Evolutionary conservation across 2,797 vertebrate genomes (phyloP).

Genomic region (Anguilla obscura): DNA sequence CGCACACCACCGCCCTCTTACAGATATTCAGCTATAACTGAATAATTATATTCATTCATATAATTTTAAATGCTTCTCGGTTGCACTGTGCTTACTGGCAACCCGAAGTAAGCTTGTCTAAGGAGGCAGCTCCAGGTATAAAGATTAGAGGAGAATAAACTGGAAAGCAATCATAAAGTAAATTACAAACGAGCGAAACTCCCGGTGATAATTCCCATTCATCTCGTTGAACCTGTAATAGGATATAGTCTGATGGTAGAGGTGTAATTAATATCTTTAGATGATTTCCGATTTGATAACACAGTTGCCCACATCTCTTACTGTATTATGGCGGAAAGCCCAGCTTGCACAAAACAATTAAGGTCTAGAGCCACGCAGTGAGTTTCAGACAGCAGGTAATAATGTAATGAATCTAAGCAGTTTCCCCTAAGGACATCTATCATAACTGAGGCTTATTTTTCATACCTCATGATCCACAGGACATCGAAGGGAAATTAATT

Average conservation of each 20-base stretch:
- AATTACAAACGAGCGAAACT: not conserved
- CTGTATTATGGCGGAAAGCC: not conserved
- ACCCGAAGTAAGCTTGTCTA: not conserved
- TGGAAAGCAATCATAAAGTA: not conserved
- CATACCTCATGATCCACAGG: not conserved
- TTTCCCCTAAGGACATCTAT: not conserved
- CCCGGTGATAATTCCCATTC: not conserved
- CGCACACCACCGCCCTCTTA: not conserved
- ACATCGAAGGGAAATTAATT: not conserved
- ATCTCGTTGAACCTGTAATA: not conserved
- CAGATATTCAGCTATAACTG: not conserved
- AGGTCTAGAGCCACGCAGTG: not conserved
- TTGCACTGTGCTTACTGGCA: not conserved
- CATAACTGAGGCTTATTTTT: not conserved
- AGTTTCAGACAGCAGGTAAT: not conserved
- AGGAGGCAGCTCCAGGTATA: not conserved
- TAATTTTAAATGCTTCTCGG: not conserved
- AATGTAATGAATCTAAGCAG: not conserved
- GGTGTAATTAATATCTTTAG: not conserved
- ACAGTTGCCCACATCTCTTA: not conserved
- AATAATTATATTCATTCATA: not conserved
- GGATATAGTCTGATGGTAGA: not conserved
- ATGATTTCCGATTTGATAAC: too few relatives aligned
- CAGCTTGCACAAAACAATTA: not conserved
- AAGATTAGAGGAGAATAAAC: not conserved